A percentile compares a stretch with the other conserved stretches of the same genome.
Conservation (phyloP, 2,888 invertebrate species). For the Melipona beecheii region DNA sequence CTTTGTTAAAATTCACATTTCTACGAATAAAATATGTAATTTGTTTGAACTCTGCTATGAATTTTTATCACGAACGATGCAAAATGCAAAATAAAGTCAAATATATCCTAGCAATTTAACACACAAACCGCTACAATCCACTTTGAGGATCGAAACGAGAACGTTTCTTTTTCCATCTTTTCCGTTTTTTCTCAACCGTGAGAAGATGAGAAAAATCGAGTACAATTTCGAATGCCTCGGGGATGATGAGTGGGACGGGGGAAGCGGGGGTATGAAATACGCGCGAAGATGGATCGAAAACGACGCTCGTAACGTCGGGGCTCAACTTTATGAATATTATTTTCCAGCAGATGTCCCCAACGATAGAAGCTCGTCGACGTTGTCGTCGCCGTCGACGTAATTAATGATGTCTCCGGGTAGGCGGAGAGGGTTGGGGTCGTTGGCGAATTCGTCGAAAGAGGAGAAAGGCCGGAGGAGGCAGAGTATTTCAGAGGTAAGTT, state of each 20-base stretch:
- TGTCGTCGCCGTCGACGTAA: slow-evolving; percentile 76
- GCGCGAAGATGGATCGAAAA: slow-evolving; percentile 48
- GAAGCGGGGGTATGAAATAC: neutral
- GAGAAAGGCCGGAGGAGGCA: slow-evolving; percentile 21
- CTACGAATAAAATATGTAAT: neutral
- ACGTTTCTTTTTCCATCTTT: neutral
- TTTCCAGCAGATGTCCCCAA: slow-evolving; percentile 83
- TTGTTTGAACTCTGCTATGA: no score
- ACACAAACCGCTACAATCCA: no score
- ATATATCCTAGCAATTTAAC: no score
- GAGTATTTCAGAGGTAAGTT: slow-evolving; percentile 54
- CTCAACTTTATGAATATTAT: slow-evolving; percentile 84
- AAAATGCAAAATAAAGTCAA: no score
- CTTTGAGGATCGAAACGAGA: no score
- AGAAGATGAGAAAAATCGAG: neutral
- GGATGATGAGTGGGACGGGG: neutral
- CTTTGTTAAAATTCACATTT: neutral
- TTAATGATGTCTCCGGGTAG: slow-evolving; percentile 78
- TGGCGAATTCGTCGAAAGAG: slow-evolving; percentile 43
- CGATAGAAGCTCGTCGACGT: slow-evolving; percentile 81
- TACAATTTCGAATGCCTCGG: neutral
- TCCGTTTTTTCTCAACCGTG: neutral
- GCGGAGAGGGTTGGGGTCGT: slow-evolving; percentile 20
- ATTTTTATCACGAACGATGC: no score
- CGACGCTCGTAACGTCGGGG: slow-evolving; percentile 70